A percentile compares a stretch with the other conserved stretches of the same genome.
Evolutionary conservation across 2,113 vertebrate genomes (phyloP).

Genomic region (Orthonyx spaldingii): DNA sequence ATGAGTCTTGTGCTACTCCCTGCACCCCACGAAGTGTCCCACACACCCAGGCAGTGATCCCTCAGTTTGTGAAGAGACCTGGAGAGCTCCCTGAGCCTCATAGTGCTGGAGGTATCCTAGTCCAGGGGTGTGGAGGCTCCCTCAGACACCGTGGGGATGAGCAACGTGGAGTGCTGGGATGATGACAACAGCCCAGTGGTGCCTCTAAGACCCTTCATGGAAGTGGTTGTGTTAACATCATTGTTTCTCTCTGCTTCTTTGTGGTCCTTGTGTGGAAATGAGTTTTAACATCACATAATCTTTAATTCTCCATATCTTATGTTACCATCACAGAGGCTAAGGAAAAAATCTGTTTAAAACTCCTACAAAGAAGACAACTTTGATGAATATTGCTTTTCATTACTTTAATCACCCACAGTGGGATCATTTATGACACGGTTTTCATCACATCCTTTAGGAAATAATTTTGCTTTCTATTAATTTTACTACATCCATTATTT

Average conservation of each 20-base stretch:
- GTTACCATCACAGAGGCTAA: background rate
- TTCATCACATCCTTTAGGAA: background rate
- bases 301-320: background rate
- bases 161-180: rapidly evolving
- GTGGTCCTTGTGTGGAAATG: background rate
- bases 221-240: rapidly evolving
- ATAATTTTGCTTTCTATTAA: background rate
- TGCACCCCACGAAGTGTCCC: background rate
- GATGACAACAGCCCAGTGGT: background rate
- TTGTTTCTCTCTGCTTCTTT: background rate
- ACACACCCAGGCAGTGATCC: rapidly evolving
- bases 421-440: background rate
- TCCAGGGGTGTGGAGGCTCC: rapidly evolving
- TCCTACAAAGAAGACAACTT: background rate
- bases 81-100: background rate
- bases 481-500: background rate
- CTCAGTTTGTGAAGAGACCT: background rate
- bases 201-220: background rate
- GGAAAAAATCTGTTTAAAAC: background rate
- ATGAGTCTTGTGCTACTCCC: background rate
- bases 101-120: rapidly evolving
- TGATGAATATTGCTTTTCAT: background rate
- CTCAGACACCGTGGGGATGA: rapidly evolving
- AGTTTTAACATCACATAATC: background rate
- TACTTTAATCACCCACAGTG: background rate